Base-by-base conservation (phyloP, 1,140 invertebrate genomes). In the Choristoneura fumiferana region DNA sequence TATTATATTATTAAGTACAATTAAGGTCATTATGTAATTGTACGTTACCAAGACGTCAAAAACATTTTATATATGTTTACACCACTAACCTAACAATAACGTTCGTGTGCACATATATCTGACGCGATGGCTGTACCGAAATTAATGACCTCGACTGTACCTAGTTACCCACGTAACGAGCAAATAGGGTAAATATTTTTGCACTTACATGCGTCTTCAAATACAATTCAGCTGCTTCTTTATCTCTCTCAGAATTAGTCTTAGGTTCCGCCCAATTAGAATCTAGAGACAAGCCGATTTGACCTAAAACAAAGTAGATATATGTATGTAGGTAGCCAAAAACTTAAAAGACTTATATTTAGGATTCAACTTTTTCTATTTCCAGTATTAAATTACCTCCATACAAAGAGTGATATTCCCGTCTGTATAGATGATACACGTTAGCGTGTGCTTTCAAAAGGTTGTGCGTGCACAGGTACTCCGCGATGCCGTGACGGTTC, bases 401-500 rank as follows among this genome's bases (percentile, higher is more conserved):
- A 65, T 94, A 92, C 8, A 71, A 67, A 5, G 78, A 34, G 61
- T 91, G 90, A 73, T 93, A 95, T 58, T 92, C 81, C 1, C 90
- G 72, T 40, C 94, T 84, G 65, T 94, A 95, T 57, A 95, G 87
- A 63, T 92, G 91, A 57, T 92, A 93, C 8, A 89, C 92, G 69
- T 89, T 91, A 0, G 93, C 93, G 68, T 94, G 93, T 0, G 93
- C 91, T 67, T 91, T 91, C 2, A 94, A 69, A 9, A 93, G 62
- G 68, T 92, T 93, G 65, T 94, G 93, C 0, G 88, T 91, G 62
- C 92, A 93, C 0, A 92, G 78, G 67, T 94, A 94, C 58, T 92
- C 90, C 0, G 90, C 91, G 54, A 92, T 89, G 6, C 92, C 92
- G 0, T 91, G 89, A 55, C 91, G 90, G 65, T 92, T 91, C 13